phyloP scores from a whole-genome alignment of 2,888 invertebrate genomes.

The Cremastobaeus sp. region DNA sequence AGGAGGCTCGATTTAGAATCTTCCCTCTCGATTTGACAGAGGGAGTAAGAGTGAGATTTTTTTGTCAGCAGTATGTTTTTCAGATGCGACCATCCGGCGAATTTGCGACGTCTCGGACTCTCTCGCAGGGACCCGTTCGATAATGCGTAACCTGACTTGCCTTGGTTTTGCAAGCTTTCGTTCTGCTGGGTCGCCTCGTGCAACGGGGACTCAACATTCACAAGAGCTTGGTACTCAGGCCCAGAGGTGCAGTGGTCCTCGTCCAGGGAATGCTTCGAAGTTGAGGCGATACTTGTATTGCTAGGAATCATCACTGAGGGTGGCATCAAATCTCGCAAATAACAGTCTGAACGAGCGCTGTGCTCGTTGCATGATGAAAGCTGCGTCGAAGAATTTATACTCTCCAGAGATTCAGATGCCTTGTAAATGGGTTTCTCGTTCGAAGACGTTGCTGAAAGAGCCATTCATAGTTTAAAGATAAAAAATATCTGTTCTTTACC shows the following conservation, averaged over 20 bases:
- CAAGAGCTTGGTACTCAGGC: slow-evolving; percentile 79
- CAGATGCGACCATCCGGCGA: slow-evolving; percentile 80
- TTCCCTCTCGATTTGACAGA: slow-evolving; percentile 73
- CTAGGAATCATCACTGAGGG: slow-evolving; percentile 9
- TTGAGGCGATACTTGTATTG: slow-evolving; percentile 39
- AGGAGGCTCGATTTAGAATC: slow-evolving; percentile 74
- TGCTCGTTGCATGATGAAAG: slow-evolving; percentile 77
- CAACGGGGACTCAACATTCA: slow-evolving; percentile 79
- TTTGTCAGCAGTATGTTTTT: slow-evolving; percentile 78
- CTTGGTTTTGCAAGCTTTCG: too few species aligned
- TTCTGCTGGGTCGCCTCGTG: too few species aligned
- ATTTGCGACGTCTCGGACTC: slow-evolving; percentile 69
- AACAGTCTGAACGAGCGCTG: slow-evolving; percentile 82
- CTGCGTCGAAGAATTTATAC: slow-evolving; percentile 30
- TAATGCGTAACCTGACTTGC: too few species aligned
- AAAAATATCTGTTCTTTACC: too few species aligned
- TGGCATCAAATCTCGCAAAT: slow-evolving; percentile 71
- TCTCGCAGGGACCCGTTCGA: slow-evolving; percentile 74
- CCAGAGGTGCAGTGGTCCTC: slow-evolving; percentile 68
- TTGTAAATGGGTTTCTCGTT: slow-evolving; percentile 83
- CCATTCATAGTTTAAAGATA: too few species aligned
- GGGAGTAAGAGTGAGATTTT: slow-evolving; percentile 70
- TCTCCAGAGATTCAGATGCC: slow-evolving; percentile 21
- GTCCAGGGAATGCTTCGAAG: slow-evolving; percentile 65
- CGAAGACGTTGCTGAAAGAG: slow-evolving; percentile 91